Evolutionary conservation across 2,113 vertebrate species (phyloP).

Genomic region (Mesoclemmys tuberculata): DNA sequence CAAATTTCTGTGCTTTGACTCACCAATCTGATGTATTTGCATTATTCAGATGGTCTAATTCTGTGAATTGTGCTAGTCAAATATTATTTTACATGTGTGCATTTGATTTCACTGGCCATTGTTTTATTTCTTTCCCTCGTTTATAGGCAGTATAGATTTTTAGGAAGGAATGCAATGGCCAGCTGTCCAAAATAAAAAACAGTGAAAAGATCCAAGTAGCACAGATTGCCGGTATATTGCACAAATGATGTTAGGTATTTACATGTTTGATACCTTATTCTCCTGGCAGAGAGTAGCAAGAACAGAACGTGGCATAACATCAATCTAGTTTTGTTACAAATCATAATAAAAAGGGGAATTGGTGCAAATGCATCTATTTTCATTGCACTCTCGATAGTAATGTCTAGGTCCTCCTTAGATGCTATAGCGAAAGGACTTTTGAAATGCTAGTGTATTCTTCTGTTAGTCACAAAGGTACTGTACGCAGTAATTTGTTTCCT

Average conservation of each 20-base stretch:
- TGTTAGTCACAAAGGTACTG: conserved; percentile 75
- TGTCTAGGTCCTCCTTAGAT: conserved; percentile 73
- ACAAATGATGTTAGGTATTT: conserved; percentile 32
- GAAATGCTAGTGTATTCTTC: conserved; percentile 72
- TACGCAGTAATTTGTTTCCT: conserved; percentile 68
- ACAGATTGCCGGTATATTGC: conserved; percentile 32
- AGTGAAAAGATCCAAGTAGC: conserved; percentile 58
- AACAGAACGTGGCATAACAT: conserved; percentile 70
- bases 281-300: conserved; percentile 54
- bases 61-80: conserved; percentile 33
- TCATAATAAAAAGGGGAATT: conserved; percentile 66
- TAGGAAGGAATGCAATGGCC: conserved; percentile 29
- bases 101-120: conserved; percentile 53
- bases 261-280: conserved; percentile 62
- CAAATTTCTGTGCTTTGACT: conserved; percentile 46
- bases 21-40: conserved; percentile 51
- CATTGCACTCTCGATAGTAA: conserved; percentile 70
- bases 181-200: conserved; percentile 51
- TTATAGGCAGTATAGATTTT: conserved; percentile 46
- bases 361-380: conserved; percentile 64
- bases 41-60: neutral
- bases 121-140: neutral
- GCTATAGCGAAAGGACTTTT: conserved; percentile 65
- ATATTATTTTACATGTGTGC: conserved; percentile 20
- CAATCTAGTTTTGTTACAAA: conserved; percentile 71